Evolutionary conservation across 92 coral and sea anemone species (phyloP).

Genomic region (Heteractis magnifica): DNA sequence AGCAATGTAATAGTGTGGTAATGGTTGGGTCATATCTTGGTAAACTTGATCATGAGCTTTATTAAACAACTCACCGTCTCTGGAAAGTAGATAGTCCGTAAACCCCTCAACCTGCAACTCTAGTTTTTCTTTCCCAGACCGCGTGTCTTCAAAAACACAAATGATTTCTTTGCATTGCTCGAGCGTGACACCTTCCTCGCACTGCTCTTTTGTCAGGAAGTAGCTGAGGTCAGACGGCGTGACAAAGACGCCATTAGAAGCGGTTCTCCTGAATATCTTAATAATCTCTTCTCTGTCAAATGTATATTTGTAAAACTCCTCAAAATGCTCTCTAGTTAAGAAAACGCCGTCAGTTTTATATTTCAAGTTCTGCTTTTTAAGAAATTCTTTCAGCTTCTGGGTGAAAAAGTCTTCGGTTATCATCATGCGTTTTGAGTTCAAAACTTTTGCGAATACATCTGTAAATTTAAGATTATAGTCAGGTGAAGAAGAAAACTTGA

Average conservation of each 20-base stretch:
- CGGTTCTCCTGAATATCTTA: conserved; percentile 46
- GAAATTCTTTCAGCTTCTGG: conserved; percentile 35
- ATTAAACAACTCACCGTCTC: conserved; percentile 66
- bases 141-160: conserved; percentile 61
- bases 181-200: conserved; percentile 56
- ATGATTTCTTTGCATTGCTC: conserved; percentile 73
- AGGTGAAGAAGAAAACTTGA: conserved; percentile 13
- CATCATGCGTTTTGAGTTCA: not conserved
- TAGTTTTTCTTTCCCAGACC: conserved; percentile 50
- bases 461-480: conserved; percentile 10
- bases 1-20: conserved; percentile 86
- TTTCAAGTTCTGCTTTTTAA: conserved; percentile 49
- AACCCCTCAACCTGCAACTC: conserved; percentile 81
- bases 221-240: conserved; percentile 57
- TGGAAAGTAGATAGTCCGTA: conserved; percentile 62
- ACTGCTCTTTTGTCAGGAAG: conserved; percentile 61
- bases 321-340: conserved; percentile 63
- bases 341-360: conserved; percentile 64
- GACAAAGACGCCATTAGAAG: conserved; percentile 67
- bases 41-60: conserved; percentile 66
- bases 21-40: conserved; percentile 94
- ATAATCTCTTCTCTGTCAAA: conserved; percentile 74
- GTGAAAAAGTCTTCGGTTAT: conserved; percentile 17
- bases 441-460: conserved; percentile 25
- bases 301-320: conserved; percentile 71